Conservation (phyloP, 2,888 invertebrate species). For the Drosophila lutescens region DNA sequence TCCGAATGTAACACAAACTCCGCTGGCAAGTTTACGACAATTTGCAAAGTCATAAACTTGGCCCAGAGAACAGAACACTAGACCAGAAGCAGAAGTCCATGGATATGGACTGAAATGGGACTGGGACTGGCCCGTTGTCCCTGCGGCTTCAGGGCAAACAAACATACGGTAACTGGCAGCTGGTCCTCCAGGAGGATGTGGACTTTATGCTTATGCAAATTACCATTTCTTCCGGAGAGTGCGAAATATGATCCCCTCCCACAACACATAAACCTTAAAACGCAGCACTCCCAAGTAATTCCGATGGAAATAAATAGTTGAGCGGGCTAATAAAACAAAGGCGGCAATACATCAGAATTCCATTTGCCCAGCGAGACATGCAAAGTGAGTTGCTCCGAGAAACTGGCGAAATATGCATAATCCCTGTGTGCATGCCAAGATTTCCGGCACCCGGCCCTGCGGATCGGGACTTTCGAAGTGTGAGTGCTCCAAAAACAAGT, state of each 20-base stretch:
- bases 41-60: conserved; percentile 59
- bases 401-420: conserved; percentile 40
- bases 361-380: conserved; percentile 59
- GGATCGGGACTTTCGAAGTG: conserved; percentile 20
- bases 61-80: conserved; percentile 25
- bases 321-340: conserved; percentile 45
- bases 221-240: conserved; percentile 69
- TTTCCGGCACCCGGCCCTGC: conserved; percentile 5
- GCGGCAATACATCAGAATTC: conserved; percentile 63
- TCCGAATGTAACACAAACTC: conserved; percentile 61
- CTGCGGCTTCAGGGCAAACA: conserved; percentile 40
- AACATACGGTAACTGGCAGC: conserved; percentile 33
- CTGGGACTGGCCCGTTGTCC: conserved; percentile 24
- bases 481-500: conserved; percentile 40
- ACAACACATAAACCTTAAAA: conserved; percentile 63
- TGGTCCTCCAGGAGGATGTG: conserved; percentile 37
- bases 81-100: conserved; percentile 13
- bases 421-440: conserved; percentile 36
- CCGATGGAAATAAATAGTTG: conserved; percentile 44
- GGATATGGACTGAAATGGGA: conserved; percentile 1
- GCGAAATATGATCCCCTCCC: conserved; percentile 69
- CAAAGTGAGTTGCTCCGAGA: conserved; percentile 29
- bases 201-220: conserved; percentile 79
- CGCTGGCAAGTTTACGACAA: conserved; percentile 51
- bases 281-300: conserved; percentile 38